Evolutionary conservation across 1,140 invertebrate species (phyloP).

Genomic region (Bombyx mori): DNA sequence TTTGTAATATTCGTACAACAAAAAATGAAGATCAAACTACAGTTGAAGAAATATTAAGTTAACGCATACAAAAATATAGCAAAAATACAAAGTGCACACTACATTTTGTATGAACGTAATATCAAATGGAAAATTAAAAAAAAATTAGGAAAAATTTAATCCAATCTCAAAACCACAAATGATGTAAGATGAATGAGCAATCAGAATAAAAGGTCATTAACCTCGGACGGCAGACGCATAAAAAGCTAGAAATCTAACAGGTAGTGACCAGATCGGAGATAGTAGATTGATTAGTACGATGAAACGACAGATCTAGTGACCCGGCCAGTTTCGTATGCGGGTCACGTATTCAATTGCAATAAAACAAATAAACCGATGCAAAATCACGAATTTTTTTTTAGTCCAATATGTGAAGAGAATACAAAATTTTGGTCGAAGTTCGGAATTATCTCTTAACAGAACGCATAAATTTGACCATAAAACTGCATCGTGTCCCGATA

Average conservation of each 20-base stretch:
- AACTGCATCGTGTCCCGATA: no score
- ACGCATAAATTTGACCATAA: no score
- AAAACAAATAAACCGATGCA: conserved; percentile 45
- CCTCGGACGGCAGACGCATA: conserved; percentile 61
- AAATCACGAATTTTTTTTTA: conserved; percentile 7
- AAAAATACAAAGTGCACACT: conserved; percentile 16
- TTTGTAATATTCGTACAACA: not conserved
- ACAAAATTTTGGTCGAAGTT: no score
- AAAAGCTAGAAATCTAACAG: conserved; percentile 64
- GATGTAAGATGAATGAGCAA: conserved; percentile 68
- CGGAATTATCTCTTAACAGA: no score
- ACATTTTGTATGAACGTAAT: conserved; percentile 33
- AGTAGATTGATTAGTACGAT: conserved; percentile 66
- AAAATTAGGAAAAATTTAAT: conserved; percentile 50
- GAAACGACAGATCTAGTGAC: conserved; percentile 54
- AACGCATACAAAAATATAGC: not conserved
- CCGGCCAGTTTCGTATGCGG: conserved; percentile 41
- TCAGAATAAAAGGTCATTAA: conserved; percentile 58
- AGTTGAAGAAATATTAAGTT: conserved; percentile 10
- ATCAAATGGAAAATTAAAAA: conserved; percentile 2
- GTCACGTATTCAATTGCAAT: conserved; percentile 52
- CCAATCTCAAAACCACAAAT: conserved; percentile 54
- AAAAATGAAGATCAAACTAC: conserved; percentile 13
- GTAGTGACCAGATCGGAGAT: conserved; percentile 58
- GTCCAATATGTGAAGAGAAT: no score